These are phyloP conservation scores for Spodoptera picta DNA, from an alignment of 2,888 invertebrate species.

Conservation along the genomic window DNA sequence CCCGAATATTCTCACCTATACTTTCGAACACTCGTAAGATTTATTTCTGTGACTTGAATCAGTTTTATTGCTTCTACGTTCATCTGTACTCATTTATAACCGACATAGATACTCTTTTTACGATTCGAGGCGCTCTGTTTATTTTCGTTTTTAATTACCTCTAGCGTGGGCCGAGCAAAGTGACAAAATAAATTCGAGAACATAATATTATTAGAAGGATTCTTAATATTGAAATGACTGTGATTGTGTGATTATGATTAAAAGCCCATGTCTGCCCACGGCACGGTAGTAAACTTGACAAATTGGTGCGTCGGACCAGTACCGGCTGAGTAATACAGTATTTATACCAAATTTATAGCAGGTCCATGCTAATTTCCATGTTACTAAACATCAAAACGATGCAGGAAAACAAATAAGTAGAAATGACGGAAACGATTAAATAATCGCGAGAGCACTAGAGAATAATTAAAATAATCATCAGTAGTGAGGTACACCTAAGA, in stretches of 20 bases:
- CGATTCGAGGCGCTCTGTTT: slow-evolving; percentile 87
- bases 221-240: slow-evolving; percentile 58
- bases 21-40: slow-evolving; percentile 81
- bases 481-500: slow-evolving; percentile 32
- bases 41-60: slow-evolving; percentile 87
- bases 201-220: slow-evolving; percentile 62
- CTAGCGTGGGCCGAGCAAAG: slow-evolving; percentile 82
- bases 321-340: slow-evolving; percentile 63
- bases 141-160: slow-evolving; percentile 89
- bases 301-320: slow-evolving; percentile 66
- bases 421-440: slow-evolving; percentile 41
- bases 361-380: slow-evolving; percentile 60
- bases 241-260: slow-evolving; percentile 72
- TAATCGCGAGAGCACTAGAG: slow-evolving; percentile 11
- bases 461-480: slow-evolving; percentile 50
- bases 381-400: slow-evolving; percentile 46
- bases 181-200: slow-evolving; percentile 81
- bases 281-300: slow-evolving; percentile 69
- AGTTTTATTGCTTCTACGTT: slow-evolving; percentile 86
- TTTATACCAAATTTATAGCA: slow-evolving; percentile 63
- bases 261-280: slow-evolving; percentile 64
- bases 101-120: slow-evolving; percentile 87
- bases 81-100: slow-evolving; percentile 88
- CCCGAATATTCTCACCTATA: slow-evolving; percentile 79
- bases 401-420: slow-evolving; percentile 36